Percentiles rank a stretch among this genome's conserved stretches.
These are phyloP conservation scores for Lanius ludovicianus DNA, from an alignment of 2,113 vertebrate genomes.

Conservation along the genomic window DNA sequence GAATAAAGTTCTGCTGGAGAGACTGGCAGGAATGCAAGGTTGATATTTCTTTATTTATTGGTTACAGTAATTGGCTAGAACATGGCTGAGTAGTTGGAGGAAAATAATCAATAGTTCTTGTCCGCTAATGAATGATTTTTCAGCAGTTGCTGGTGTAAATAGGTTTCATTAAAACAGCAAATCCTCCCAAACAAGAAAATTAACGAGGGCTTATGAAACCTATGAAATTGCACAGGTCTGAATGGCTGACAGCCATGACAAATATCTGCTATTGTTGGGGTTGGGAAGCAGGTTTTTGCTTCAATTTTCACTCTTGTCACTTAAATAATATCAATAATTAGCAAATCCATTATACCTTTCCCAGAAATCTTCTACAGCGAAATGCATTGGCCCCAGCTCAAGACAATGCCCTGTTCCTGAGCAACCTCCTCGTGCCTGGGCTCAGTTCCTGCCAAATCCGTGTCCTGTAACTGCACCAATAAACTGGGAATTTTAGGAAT, in stretches of 20 bases:
- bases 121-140: conserved; percentile 66
- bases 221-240: conserved; percentile 31
- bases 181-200: conserved; percentile 47
- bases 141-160: conserved; percentile 27
- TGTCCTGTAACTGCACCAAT: neutral
- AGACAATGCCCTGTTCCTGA: neutral
- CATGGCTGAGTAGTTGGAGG: conserved; percentile 30
- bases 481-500: neutral
- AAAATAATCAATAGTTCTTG: conserved; percentile 67
- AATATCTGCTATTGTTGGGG: conserved; percentile 47
- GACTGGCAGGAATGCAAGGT: conserved; percentile 9
- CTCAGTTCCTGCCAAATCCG: neutral
- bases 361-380: neutral
- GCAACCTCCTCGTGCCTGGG: rapidly evolving
- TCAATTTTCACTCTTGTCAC: conserved; percentile 22
- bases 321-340: conserved; percentile 37
- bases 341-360: conserved; percentile 4
- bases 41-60: conserved; percentile 58
- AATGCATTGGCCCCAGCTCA: rapidly evolving
- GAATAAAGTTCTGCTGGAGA: conserved; percentile 7
- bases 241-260: conserved; percentile 41
- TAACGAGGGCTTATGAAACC: conserved; percentile 48
- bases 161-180: conserved; percentile 65
- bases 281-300: conserved; percentile 49
- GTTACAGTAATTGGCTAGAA: conserved; percentile 60